phyloP scores from a whole-genome alignment of 2,888 invertebrate species.

The Callyntrura sp. region DNA sequence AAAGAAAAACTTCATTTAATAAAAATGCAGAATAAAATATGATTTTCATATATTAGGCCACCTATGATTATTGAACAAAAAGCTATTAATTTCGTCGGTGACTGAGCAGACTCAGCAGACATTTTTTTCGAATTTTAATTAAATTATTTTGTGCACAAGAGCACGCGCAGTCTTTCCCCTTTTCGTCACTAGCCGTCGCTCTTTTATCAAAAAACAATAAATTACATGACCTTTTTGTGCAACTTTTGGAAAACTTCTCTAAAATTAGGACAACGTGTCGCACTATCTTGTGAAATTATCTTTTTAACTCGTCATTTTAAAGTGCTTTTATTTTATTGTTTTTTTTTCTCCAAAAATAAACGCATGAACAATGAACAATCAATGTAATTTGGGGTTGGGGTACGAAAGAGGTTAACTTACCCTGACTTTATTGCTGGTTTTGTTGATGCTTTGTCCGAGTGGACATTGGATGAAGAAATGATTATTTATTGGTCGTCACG shows the following conservation, averaged over 20 bases:
- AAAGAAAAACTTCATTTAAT: neutral
- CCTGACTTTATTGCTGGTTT: neutral
- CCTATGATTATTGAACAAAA: slow-evolving; percentile 27
- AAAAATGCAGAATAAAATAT: slow-evolving; percentile 15
- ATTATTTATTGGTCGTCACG: neutral
- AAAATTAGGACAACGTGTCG: neutral
- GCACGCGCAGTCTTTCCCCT: neutral
- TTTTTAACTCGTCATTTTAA: neutral
- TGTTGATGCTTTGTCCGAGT: neutral
- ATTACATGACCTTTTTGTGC: neutral
- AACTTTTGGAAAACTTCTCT: too few relatives aligned
- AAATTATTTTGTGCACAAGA: neutral
- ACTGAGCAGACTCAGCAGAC: neutral
- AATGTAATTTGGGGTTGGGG: neutral
- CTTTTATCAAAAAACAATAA: slow-evolving; percentile 30
- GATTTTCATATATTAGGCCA: slow-evolving; percentile 13
- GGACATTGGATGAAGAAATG: too few relatives aligned
- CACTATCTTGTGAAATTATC: neutral
- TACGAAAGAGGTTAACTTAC: neutral
- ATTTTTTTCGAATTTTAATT: slow-evolving; percentile 46
- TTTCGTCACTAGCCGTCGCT: neutral
- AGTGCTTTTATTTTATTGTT: too few relatives aligned
- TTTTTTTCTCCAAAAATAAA: neutral
- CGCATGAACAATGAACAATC: neutral
- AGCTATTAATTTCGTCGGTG: slow-evolving; percentile 37